Conservation (phyloP, 2,888 invertebrate genomes). For the Lysandra bellargus region DNA sequence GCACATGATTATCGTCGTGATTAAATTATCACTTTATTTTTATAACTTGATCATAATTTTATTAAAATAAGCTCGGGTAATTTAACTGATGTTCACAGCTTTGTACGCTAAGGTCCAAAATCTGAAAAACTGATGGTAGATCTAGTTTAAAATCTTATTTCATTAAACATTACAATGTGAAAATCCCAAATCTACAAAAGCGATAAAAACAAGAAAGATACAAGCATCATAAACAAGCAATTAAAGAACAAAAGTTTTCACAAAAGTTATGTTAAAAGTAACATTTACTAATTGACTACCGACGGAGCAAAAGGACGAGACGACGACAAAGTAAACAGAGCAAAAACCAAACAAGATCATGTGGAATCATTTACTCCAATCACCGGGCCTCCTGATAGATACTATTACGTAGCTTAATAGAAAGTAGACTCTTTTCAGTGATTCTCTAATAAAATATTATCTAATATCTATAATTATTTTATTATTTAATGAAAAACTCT, state of each 20-base stretch:
- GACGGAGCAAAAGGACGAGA: constrained; percentile 53
- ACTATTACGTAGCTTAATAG: constrained; percentile 37
- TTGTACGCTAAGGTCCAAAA: neutral
- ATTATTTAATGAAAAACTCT: too few species aligned
- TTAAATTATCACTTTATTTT: constrained; percentile 28
- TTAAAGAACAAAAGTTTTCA: constrained; percentile 41
- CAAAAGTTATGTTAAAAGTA: constrained; percentile 41
- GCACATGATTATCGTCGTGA: constrained; percentile 28
- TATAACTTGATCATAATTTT: neutral
- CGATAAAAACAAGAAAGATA: neutral
- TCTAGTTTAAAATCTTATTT: neutral
- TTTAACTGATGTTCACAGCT: neutral
- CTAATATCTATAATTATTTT: too few species aligned
- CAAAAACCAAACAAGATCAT: constrained; percentile 73
- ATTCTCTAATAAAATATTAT: neutral
- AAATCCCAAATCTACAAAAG: neutral
- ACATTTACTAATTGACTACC: constrained; percentile 65
- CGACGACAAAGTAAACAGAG: constrained; percentile 64
- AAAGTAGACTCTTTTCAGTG: constrained; percentile 16
- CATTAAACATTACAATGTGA: neutral
- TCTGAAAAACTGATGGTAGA: neutral
- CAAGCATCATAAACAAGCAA: constrained; percentile 34
- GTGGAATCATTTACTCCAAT: constrained; percentile 76
- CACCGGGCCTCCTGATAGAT: constrained; percentile 49
- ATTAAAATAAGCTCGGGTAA: neutral